phyloP scores from a whole-genome alignment of 2,113 vertebrate species.

The Oncorhynchus kisutch region DNA sequence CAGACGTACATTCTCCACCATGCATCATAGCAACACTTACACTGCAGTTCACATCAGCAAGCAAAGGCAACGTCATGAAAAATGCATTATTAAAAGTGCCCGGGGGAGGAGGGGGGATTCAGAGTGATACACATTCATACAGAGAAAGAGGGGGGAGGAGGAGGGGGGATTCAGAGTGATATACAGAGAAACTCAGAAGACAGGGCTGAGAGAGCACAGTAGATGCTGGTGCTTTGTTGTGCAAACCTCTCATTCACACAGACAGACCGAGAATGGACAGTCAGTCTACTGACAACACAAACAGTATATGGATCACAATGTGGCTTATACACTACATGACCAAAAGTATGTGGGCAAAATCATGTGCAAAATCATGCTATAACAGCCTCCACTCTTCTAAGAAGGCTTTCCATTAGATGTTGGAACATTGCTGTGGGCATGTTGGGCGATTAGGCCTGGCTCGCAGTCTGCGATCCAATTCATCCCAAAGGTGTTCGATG shows the following conservation, averaged over 20 bases:
- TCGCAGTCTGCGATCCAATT: no score
- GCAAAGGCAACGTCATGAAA: slow-evolving; percentile 34
- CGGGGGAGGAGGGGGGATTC: neutral
- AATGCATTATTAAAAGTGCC: slow-evolving; percentile 27
- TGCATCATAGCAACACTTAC: neutral
- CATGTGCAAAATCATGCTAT: no score
- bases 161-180: neutral
- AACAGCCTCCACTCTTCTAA: no score
- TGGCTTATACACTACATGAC: no score
- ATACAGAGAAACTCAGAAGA: neutral
- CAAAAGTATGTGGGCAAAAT: no score
- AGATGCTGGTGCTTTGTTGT: neutral
- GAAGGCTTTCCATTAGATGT: no score
- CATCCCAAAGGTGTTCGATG: no score
- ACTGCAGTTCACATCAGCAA: slow-evolving; percentile 6
- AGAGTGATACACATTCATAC: slow-evolving; percentile 8
- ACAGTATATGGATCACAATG: no score
- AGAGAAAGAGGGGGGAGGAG: neutral
- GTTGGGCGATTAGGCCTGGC: no score
- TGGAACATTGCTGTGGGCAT: no score
- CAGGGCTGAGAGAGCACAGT: neutral
- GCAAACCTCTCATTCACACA: neutral
- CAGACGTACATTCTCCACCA: slow-evolving; percentile 9
- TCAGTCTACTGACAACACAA: no score
- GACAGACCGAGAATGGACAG: no score